phyloP scores from a whole-genome alignment of 2,113 vertebrate species.

The Phrynosoma blainvillii region DNA sequence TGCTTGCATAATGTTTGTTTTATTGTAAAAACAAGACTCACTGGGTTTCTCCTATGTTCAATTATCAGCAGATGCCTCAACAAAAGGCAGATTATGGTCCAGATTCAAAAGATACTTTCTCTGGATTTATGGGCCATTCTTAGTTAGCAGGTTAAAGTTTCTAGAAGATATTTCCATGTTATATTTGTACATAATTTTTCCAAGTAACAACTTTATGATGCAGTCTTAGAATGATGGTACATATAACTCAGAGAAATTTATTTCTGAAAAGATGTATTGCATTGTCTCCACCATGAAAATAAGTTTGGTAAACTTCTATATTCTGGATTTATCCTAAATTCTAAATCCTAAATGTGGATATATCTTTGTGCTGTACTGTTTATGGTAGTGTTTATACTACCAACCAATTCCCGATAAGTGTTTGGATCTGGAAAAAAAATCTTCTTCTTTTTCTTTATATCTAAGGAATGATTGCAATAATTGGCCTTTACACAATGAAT shows the following conservation, averaged over 20 bases:
- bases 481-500: not conserved
- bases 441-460: not conserved
- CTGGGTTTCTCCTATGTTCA: slow-evolving; percentile 47
- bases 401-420: not conserved
- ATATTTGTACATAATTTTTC: not conserved
- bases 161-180: slow-evolving; percentile 4
- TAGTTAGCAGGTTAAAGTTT: slow-evolving; percentile 29
- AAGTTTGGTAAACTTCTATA: not conserved
- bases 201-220: not conserved
- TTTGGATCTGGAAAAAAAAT: not conserved
- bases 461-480: not conserved
- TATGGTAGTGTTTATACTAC: not conserved
- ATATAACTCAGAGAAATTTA: too few relatives aligned
- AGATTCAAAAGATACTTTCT: slow-evolving; percentile 50
- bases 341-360: not conserved
- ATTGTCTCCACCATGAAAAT: not conserved
- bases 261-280: too few relatives aligned
- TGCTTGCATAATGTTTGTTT: slow-evolving; percentile 66
- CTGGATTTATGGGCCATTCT: not conserved
- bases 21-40: slow-evolving; percentile 69
- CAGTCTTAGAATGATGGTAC: not conserved
- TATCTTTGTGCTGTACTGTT: not conserved
- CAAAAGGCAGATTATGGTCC: slow-evolving; percentile 22
- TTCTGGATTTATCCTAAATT: not conserved
- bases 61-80: slow-evolving; percentile 58